Percentiles rank a stretch among this genome's conserved stretches.
phyloP scores from a whole-genome alignment of 2,113 vertebrate species.

The Ictalurus punctatus region DNA sequence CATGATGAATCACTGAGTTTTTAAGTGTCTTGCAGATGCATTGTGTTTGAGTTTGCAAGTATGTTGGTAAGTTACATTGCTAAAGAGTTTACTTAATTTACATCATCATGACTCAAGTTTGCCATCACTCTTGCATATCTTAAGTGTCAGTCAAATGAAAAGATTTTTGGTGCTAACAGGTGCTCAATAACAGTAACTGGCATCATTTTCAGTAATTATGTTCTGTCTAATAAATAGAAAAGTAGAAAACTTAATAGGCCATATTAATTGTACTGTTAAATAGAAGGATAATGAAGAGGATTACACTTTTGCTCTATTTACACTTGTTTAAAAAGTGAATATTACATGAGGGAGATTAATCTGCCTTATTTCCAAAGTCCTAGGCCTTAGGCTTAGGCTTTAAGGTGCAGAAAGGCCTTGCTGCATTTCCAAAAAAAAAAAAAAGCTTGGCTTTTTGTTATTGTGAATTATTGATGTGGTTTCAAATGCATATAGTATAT shows the following conservation, averaged over 20 bases:
- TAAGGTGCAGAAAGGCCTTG: constrained; percentile 61
- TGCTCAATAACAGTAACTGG: constrained; percentile 74
- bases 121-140: constrained; percentile 30
- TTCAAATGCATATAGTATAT: constrained; percentile 27
- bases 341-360: constrained; percentile 63
- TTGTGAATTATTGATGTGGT: constrained; percentile 32
- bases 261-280: constrained; percentile 75
- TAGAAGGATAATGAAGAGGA: constrained; percentile 66
- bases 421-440: constrained; percentile 67
- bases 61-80: not conserved
- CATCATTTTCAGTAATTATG: constrained; percentile 38
- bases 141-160: constrained; percentile 43
- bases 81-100: constrained; percentile 28
- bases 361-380: constrained; percentile 76
- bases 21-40: constrained; percentile 29
- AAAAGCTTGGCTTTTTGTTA: constrained; percentile 54
- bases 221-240: constrained; percentile 21
- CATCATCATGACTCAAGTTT: constrained; percentile 19
- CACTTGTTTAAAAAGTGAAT: constrained; percentile 40
- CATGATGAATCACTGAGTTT: constrained; percentile 57
- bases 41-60: constrained; percentile 1
- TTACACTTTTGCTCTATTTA: constrained; percentile 48
- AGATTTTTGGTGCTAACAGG: constrained; percentile 68
- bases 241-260: constrained; percentile 68
- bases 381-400: constrained; percentile 71